Base-by-base conservation (phyloP, 2,113 vertebrate genomes). In the Myrmophylax atrothorax region DNA sequence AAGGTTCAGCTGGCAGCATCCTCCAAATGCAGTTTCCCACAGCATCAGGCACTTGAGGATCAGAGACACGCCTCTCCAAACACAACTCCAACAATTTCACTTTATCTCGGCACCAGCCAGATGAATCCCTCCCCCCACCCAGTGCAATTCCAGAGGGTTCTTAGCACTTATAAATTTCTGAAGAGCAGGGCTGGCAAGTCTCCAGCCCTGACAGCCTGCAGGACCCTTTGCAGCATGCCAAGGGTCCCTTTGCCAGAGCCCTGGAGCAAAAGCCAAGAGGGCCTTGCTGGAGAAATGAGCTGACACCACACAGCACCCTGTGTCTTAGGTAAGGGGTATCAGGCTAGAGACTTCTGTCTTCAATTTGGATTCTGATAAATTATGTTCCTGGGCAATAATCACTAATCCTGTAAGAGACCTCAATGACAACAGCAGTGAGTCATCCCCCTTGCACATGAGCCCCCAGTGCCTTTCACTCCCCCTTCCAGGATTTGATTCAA, bases 121-220 rank as follows among this genome's bases (percentile, higher is more conserved):
- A 47, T 18, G 24, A 42, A 83, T 35, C 26, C 35, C n/a, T n/a
- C n/a, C n/a, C n/a, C n/a, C n/a, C n/a, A n/a, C n/a, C 40, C 0
- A 0, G 4, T 37, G 31, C 37, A 81, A 7, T 35, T 33, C 73
- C 12, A 1, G 0, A 2, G 29, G 29, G 18, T 7, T 58, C 40
- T 50, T 12, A 3, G 14, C 14, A 31, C 9, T 46, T 13, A 4
- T 0, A 4, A 7, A 11, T 42, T 55, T 20, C 58, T 7, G 3
- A 37, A 0, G 0, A 73, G 63, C 29, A 47, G 25, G 29, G 63
- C 72, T 92, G 59, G 59, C 2, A 4, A 11, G 23, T 6, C 7
- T 35, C 38, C 53, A 88, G 58, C 59, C 28, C 70, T 28, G n/a
- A 10, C 4, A 88, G 67, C 44, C 86, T 22, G 7, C 47, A 69